A percentile compares a stretch with the other conserved stretches of the same genome.
phyloP scores from a whole-genome alignment of 1,140 invertebrate species.

The Babylonia areolata region DNA sequence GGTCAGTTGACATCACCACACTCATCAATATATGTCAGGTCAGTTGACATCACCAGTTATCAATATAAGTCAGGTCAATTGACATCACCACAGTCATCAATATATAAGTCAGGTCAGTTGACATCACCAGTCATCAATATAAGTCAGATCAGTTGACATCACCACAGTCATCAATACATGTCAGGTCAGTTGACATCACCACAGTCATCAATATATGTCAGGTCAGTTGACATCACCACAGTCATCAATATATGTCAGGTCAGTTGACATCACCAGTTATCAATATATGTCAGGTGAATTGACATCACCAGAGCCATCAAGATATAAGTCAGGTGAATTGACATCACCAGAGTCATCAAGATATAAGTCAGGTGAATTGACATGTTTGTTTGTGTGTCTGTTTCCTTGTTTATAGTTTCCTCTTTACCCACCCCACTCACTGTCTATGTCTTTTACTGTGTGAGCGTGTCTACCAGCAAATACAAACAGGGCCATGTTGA shows the following conservation, averaged over 20 bases:
- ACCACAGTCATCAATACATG: neutral
- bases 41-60: neutral
- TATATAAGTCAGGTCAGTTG: neutral
- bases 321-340: neutral
- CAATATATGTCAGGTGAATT: neutral
- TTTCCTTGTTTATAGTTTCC: neutral
- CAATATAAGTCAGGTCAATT: neutral
- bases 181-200: neutral
- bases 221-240: neutral
- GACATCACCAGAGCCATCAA: neutral
- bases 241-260: neutral
- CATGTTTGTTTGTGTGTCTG: too few relatives aligned
- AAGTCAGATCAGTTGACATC: neutral
- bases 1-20: neutral
- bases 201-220: neutral
- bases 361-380: slow-evolving; percentile 48
- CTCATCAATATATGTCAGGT: neutral
- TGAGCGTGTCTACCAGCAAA: too few relatives aligned
- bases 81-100: neutral
- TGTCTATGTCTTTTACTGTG: neutral
- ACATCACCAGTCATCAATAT: neutral
- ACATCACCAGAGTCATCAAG: slow-evolving; percentile 1
- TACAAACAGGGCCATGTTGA: too few relatives aligned
- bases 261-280: neutral
- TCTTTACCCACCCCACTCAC: neutral